These are phyloP conservation scores for Hyposoter didymator DNA, from an alignment of 2,888 invertebrate species.

Conservation along the genomic window DNA sequence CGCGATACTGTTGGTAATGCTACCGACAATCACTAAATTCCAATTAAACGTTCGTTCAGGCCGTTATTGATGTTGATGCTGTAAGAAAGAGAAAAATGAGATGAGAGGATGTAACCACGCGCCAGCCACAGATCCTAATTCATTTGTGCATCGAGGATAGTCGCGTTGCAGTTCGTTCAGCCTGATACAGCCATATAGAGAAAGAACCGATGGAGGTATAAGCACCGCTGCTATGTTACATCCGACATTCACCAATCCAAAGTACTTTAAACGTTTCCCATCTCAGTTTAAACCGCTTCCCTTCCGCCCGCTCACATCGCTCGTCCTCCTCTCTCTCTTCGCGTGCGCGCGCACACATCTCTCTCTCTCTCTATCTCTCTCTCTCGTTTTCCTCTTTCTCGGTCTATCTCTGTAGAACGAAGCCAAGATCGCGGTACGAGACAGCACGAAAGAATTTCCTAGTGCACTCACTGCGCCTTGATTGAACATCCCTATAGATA, in stretches of 20 bases:
- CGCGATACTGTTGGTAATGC: conserved; percentile 61
- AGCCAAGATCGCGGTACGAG: conserved; percentile 43
- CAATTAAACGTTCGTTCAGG: conserved; percentile 77
- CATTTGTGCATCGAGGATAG: conserved; percentile 59
- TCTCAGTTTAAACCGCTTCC: conserved; percentile 54
- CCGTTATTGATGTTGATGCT: conserved; percentile 51
- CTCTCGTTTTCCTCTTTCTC: conserved; percentile 11
- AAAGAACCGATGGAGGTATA: conserved; percentile 23
- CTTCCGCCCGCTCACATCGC: neutral
- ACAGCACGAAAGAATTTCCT: conserved; percentile 49
- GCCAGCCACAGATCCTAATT: conserved; percentile 65
- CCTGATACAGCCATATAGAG: conserved; percentile 30
- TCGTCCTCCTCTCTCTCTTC: neutral
- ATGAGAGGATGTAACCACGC: conserved; percentile 59
- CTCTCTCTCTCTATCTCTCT: neutral
- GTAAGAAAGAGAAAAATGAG: conserved; percentile 42
- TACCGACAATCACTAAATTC: conserved; percentile 81
- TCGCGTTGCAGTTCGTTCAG: conserved; percentile 42
- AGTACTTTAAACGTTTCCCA: conserved; percentile 56
- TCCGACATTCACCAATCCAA: conserved; percentile 55
- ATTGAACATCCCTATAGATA: conserved; percentile 57
- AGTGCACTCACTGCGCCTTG: conserved; percentile 43
- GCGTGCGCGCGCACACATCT: too few species aligned
- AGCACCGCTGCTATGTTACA: conserved; percentile 52
- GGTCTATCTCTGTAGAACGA: conserved; percentile 5